Percentiles rank a stretch among this genome's conserved stretches.
Conservation (phyloP, 2,797 vertebrate species). For the Pipistrellus kuhlii region DNA sequence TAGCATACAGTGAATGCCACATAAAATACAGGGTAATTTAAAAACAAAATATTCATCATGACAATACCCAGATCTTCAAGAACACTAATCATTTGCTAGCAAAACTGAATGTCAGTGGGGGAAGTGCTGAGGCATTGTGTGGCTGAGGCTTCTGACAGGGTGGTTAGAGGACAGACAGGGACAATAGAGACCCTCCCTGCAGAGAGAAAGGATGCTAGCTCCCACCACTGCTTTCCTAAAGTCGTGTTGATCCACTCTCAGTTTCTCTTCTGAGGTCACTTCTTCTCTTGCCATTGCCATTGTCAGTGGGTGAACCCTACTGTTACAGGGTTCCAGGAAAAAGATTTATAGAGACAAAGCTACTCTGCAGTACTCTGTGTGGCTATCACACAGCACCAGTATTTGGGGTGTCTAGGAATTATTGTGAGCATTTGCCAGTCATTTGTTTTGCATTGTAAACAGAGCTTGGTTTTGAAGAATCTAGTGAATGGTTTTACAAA, state of each 20-base stretch:
- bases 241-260: slow-evolving; percentile 48
- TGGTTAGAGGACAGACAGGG: slow-evolving; percentile 72
- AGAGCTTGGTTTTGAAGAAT: neutral
- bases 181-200: slow-evolving; percentile 81
- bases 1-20: slow-evolving; percentile 28
- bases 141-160: slow-evolving; percentile 50
- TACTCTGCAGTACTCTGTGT: slow-evolving; percentile 54
- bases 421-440: slow-evolving; percentile 39
- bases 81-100: slow-evolving; percentile 74
- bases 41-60: slow-evolving; percentile 80
- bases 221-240: slow-evolving; percentile 69
- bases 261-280: slow-evolving; percentile 73
- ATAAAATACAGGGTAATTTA: slow-evolving; percentile 55
- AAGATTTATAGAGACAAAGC: neutral
- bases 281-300: slow-evolving; percentile 55
- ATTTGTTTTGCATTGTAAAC: slow-evolving; percentile 16
- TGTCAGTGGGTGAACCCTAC: slow-evolving; percentile 73
- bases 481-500: slow-evolving; percentile 36
- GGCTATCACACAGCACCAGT: slow-evolving; percentile 26
- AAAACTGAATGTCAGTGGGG: slow-evolving; percentile 60
- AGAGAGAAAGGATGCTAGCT: slow-evolving; percentile 74
- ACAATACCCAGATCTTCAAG: slow-evolving; percentile 63
- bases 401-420: slow-evolving; percentile 58
- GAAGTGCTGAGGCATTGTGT: slow-evolving; percentile 76
- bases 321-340: slow-evolving; percentile 61